Evolutionary conservation across 2,888 invertebrate genomes (phyloP), one percentile per base, ranked within the genome.

Genomic region (Ichneumoninae sp.): DNA sequence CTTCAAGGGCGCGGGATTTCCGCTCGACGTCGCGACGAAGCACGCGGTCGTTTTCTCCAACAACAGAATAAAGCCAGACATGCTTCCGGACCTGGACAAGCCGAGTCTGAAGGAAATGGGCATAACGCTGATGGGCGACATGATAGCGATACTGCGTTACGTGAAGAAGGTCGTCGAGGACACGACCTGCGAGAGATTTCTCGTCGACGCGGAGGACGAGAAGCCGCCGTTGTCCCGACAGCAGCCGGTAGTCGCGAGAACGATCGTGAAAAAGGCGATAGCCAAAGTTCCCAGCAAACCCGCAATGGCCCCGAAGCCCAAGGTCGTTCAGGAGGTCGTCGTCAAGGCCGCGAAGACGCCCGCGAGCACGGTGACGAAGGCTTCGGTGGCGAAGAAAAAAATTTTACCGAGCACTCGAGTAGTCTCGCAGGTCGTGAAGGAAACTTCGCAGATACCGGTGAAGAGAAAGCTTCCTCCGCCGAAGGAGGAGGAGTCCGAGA

Each of bases 61-160:
- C 91, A 97, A 98, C 93, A 95, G 98, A 40, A 98, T 98, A 83
- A 96, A 97, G 91, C 96, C 96, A 87, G 97, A 97, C 89, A 98
- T 98, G 98, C 93, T 98, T 75, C 94, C 96, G 86, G 98, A 98
- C 89, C 94, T 98, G 16, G 97, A 96, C 88, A 98, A 98, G 90
- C 98, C 98, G 88, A 97, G 97, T 91, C 94, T 98, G 1, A 95
- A 96, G 78, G 98, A 98, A 88, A 98, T 98, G 98, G 98, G 97
- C 0, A 97, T 98, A 44, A 95, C 95, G 0, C 91, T 95, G 40
- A 95, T 96, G 94, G 96, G 96, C 1, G 96, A 96, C 89, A 94
- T 96, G 89, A 96, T 96, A 84, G 95, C 95, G 13, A 96, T 96
- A 80, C 91, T 96, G 8, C 95, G 95, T 88, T 96, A 96, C 91